These are phyloP conservation scores for Dicentrarchus labrax DNA, from an alignment of 2,113 vertebrate species.

Conservation along the genomic window DNA sequence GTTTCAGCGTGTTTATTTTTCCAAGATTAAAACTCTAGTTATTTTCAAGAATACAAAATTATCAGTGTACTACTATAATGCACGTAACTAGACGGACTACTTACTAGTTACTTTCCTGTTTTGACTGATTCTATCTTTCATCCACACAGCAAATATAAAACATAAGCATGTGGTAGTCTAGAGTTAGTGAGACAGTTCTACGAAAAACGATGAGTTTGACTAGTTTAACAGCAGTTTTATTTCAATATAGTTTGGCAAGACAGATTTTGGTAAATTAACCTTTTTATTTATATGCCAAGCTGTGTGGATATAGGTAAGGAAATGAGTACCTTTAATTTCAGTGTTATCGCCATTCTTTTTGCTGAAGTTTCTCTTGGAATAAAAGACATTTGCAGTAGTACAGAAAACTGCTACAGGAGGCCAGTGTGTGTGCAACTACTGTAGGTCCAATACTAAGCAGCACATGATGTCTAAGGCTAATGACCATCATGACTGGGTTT, in stretches of 20 bases:
- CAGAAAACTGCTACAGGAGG: constrained; percentile 1
- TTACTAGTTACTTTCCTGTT: background rate
- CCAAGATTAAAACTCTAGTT: constrained; percentile 66
- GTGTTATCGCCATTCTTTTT: constrained; percentile 4
- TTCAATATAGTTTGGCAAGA: constrained; percentile 24
- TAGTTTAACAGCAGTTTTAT: constrained; percentile 2
- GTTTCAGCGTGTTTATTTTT: constrained; percentile 60
- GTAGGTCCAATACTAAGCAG: constrained; percentile 26
- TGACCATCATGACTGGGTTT: constrained; percentile 10
- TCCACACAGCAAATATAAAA: constrained; percentile 27
- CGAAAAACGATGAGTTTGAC: background rate
- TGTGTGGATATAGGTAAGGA: background rate
- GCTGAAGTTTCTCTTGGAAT: background rate
- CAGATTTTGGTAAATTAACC: background rate
- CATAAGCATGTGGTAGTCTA: background rate
- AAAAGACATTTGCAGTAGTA: background rate
- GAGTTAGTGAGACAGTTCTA: background rate
- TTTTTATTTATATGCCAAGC: background rate
- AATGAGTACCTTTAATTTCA: background rate
- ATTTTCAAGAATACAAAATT: constrained; percentile 73
- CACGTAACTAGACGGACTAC: constrained; percentile 1
- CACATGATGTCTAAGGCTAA: constrained; percentile 32
- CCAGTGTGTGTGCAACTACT: constrained; percentile 18
- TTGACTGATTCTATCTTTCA: constrained; percentile 5
- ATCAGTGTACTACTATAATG: constrained; percentile 36